Conservation (phyloP, 1,140 invertebrate genomes). For the Eumeta japonica region DNA sequence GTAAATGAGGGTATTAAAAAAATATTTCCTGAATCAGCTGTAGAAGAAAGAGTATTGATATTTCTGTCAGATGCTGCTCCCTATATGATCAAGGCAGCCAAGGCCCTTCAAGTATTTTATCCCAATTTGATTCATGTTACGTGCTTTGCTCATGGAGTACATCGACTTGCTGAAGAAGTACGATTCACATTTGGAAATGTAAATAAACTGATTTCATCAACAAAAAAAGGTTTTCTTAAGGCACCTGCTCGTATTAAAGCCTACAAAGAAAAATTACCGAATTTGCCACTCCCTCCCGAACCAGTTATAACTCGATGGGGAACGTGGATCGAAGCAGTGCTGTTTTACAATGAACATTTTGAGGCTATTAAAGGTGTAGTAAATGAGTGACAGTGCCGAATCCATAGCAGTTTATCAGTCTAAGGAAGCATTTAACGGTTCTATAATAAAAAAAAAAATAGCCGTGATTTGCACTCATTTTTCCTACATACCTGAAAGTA, state of each 20-base stretch:
- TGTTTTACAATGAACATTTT: slow-evolving; percentile 23
- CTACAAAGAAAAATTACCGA: slow-evolving; percentile 22
- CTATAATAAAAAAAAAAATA: background rate
- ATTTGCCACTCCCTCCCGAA: slow-evolving; percentile 26
- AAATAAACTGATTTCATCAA: slow-evolving; percentile 1
- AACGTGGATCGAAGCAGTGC: slow-evolving; percentile 30
- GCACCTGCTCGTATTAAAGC: slow-evolving; percentile 18
- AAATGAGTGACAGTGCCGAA: slow-evolving; percentile 2
- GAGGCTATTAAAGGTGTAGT: slow-evolving; percentile 5
- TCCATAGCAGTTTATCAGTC: background rate
- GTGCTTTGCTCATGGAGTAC: slow-evolving; percentile 1
- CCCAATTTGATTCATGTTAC: background rate
- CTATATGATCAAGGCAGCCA: background rate
- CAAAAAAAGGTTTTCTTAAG: slow-evolving; percentile 14
- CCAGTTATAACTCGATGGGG: slow-evolving; percentile 37
- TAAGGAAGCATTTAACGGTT: slow-evolving; percentile 2
- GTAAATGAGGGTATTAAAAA: slow-evolving; percentile 1
- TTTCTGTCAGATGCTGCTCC: slow-evolving; percentile 1
- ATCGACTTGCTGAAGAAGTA: slow-evolving; percentile 1
- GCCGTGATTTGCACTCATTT: no score
- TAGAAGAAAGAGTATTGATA: slow-evolving; percentile 1
- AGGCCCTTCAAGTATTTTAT: slow-evolving; percentile 1
- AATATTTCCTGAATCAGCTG: slow-evolving; percentile 1
- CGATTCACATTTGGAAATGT: slow-evolving; percentile 1
- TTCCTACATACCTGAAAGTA: background rate